Base-by-base conservation (phyloP, 2,797 vertebrate genomes). In the Echiichthys vipera region DNA sequence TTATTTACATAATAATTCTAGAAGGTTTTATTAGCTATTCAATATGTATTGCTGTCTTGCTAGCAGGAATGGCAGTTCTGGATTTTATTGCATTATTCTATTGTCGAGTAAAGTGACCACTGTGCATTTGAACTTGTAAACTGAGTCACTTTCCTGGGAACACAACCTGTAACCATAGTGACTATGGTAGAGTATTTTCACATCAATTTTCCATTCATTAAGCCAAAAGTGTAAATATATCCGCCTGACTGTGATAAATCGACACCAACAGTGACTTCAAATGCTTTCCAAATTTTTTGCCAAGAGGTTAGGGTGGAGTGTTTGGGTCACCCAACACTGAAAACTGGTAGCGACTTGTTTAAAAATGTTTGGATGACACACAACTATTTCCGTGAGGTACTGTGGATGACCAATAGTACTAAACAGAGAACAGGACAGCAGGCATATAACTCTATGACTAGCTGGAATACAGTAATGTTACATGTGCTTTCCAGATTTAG, bases 311-410 rank as follows among this genome's bases (percentile, higher is more conserved):
- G 13, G 4, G 4, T 25, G 5, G 14, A 62, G 34, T 32, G 39
- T 65, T 43, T 18, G 34, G 18, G n/a, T 74, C 13, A 25, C 7
- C 18, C 18, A 49, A 59, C 61, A 42, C 34, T 54, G 22, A 36
- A 36, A 36, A 36, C 12, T 36, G 34, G 34, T 36, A 40, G 18
- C 2, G 0, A 37, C 34, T 47, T 51, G 29, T 13, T 47, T 55
- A 43, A 43, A 65, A 43, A 36, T 39, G 49, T 40, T 54, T 27
- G 13, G 55, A 54, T 75, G 65, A 46, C 27, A 55, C 34, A 55
- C 18, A 20, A 20, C 27, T 14, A 12, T 61, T 29, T 39, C 15
- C 57, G 50, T 17, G 12, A 43, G 59, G 61, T n/a, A 40, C 15
- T 43, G 11, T 14, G 27, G 5, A 27, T 15, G 7, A 13, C 14